These are phyloP conservation scores for Popillia japonica DNA, from an alignment of 1,140 invertebrate species.

Conservation along the genomic window DNA sequence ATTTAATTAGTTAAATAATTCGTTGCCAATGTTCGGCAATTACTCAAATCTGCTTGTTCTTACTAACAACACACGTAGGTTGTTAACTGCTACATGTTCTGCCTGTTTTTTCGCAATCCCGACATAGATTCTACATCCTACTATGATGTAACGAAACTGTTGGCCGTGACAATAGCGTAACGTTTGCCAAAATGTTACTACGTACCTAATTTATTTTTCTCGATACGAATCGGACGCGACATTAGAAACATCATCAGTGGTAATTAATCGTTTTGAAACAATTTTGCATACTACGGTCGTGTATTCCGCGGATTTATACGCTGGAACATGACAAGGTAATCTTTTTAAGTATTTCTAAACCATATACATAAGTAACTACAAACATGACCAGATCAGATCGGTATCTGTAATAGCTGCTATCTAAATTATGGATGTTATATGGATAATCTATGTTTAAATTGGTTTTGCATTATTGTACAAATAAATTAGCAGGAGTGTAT, in stretches of 20 bases:
- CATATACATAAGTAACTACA: neutral
- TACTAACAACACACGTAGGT: too few relatives aligned
- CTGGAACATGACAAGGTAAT: neutral
- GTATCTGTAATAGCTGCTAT: neutral
- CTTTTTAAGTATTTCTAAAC: neutral
- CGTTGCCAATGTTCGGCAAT: too few relatives aligned
- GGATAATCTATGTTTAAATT: neutral
- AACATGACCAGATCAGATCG: neutral
- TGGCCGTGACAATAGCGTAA: neutral
- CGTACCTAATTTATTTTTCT: neutral
- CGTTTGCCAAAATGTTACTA: neutral
- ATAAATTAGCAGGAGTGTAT: constrained; percentile 4
- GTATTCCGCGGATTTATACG: neutral
- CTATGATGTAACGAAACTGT: neutral
- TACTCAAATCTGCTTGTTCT: too few relatives aligned
- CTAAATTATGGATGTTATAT: neutral
- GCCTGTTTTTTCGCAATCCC: neutral
- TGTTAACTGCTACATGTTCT: too few relatives aligned
- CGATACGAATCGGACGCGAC: neutral
- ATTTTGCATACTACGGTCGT: neutral
- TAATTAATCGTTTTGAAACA: neutral
- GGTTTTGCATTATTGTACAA: neutral
- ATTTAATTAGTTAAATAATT: too few relatives aligned
- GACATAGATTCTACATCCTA: neutral
- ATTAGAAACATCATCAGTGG: neutral